phyloP scores from a whole-genome alignment of 2,888 invertebrate species.

The Blastobasis lacticolella region DNA sequence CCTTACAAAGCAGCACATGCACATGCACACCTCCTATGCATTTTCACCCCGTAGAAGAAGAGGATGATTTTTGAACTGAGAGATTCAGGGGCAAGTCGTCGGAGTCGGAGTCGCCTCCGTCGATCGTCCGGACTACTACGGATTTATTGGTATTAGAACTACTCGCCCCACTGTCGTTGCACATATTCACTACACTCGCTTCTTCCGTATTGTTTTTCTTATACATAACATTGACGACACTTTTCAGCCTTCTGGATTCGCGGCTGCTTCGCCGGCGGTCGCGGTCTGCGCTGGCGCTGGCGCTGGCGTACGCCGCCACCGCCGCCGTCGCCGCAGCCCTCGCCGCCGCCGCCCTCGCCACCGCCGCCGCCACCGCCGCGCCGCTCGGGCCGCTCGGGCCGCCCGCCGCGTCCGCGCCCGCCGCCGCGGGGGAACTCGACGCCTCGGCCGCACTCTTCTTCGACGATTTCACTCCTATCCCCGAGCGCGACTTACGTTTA shows the following conservation, averaged over 20 bases:
- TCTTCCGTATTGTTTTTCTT: slow-evolving; percentile 27
- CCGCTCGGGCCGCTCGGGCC: slow-evolving; percentile 9
- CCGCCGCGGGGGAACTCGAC: background rate
- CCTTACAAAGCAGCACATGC: too few species aligned
- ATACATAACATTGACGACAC: slow-evolving; percentile 54
- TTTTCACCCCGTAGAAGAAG: background rate
- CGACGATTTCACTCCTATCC: slow-evolving; percentile 49
- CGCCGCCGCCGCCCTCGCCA: slow-evolving; percentile 5
- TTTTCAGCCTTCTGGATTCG: slow-evolving; percentile 53
- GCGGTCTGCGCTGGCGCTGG: background rate
- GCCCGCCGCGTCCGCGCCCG: slow-evolving; percentile 9
- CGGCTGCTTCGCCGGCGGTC: slow-evolving; percentile 19
- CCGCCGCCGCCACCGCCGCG: background rate
- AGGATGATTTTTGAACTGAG: slow-evolving; percentile 31
- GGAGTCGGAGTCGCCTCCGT: slow-evolving; percentile 31
- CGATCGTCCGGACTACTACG: background rate
- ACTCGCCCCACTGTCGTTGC: slow-evolving; percentile 15
- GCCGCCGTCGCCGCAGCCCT: slow-evolving; percentile 30
- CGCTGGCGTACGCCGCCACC: slow-evolving; percentile 9
- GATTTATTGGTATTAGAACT: background rate
- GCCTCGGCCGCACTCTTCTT: slow-evolving; percentile 15
- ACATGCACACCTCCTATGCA: too few species aligned
- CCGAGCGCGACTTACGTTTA: slow-evolving; percentile 41
- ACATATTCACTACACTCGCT: slow-evolving; percentile 20
- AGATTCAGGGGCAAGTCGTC: slow-evolving; percentile 57